phyloP scores from a whole-genome alignment of 2,797 vertebrate genomes.

The Chrysocyon brachyurus region DNA sequence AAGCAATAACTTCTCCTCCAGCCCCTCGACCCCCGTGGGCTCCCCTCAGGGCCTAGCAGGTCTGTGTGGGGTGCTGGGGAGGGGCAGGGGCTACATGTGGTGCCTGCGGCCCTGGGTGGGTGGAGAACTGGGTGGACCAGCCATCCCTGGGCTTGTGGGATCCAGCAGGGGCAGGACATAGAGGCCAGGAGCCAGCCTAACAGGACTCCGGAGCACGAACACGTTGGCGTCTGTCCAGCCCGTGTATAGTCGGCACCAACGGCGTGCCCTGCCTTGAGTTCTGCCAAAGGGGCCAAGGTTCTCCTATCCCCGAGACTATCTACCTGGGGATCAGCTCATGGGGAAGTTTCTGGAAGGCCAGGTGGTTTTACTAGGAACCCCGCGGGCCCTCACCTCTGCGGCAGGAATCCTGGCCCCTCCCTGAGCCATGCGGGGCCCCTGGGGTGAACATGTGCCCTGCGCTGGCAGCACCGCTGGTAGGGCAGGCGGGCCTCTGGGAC shows the following conservation, averaged over 20 bases:
- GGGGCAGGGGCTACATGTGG: neutral
- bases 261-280: accelerated
- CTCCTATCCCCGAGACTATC: neutral
- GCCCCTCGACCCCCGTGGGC: constrained; percentile 97
- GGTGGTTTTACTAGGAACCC: too few species aligned
- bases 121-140: neutral
- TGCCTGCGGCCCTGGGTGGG: too few species aligned
- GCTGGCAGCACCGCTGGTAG: neutral
- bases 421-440: accelerated
- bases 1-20: constrained; percentile 97
- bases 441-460: constrained; percentile 37
- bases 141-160: neutral
- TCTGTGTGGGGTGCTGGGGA: constrained; percentile 79
- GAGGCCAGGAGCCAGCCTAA: too few species aligned
- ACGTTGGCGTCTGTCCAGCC: accelerated
- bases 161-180: neutral
- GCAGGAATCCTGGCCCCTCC: neutral
- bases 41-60: constrained; percentile 98
- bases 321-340: neutral
- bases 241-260: accelerated
- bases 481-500: neutral
- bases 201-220: accelerated
- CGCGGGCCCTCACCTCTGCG: neutral
- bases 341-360: neutral
- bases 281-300: accelerated